Base-by-base conservation (phyloP, 2,113 vertebrate genomes). In the Ctenodactylus gundi region DNA sequence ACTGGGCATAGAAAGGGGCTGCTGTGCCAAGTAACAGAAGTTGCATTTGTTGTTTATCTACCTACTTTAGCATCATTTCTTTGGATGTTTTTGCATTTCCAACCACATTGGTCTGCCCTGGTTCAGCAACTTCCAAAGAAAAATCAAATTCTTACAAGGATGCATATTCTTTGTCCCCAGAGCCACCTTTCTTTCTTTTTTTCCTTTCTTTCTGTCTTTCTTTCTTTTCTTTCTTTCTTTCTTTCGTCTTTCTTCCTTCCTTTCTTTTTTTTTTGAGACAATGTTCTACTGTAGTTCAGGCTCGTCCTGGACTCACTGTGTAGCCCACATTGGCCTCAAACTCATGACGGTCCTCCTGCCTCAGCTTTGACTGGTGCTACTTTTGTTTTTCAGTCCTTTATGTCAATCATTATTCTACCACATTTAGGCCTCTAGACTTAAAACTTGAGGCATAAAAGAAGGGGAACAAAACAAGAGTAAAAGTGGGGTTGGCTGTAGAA, bases 101-200 rank as follows among this genome's bases (percentile, higher is more conserved):
- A 87, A 34, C 68, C 93, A 90, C 94, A 93, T 90, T 77, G 94
- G 65, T 96, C 88, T 95, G 76, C 82, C 65, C 57, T 97, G 93
- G 85, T 96, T 90, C 62, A 18, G 27, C 46, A 90, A 92, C 96
- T 88, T 64, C 25, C 96, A 77, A 92, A 84, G 65, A 77, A 65
- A 89, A 95, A 93, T 75, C 85, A 83, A 95, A 92, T 91, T 94
- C 53, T 94, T 77, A 46, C 86, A 95, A 96, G 85, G 88, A 94
- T 34, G 75, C 39, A 23, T 21, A 20, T 21, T 77, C 3, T 31
- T 83, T 14, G 58, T 94, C 88, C 95, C 94, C 75, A 57, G 88
- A 94, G n/a, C n/a, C n/a, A n/a, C n/a, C n/a, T n/a, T n/a, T n/a
- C n/a, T n/a, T n/a, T n/a, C n/a, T n/a, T n/a, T n/a, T n/a, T n/a